These are phyloP conservation scores for Allobates femoralis DNA, from an alignment of 2,797 vertebrate genomes.

Conservation along the genomic window DNA sequence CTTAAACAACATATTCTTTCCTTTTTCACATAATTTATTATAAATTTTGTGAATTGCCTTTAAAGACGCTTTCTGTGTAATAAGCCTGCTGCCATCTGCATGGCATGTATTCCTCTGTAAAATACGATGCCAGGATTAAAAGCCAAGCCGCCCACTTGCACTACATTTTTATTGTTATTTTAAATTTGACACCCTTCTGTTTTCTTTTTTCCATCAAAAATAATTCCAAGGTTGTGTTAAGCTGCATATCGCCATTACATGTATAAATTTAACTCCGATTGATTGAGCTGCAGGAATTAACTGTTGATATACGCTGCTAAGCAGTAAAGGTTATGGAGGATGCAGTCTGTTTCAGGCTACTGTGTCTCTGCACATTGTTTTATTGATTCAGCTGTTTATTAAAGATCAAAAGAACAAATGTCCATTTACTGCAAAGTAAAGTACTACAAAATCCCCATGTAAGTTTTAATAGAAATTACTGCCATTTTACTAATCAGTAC, in stretches of 20 bases:
- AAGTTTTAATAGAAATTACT: conserved; percentile 39
- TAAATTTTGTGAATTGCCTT: conserved; percentile 23
- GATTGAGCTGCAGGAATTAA: conserved; percentile 13
- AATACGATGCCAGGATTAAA: conserved; percentile 39
- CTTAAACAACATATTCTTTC: conserved; percentile 37
- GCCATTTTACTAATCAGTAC: conserved; percentile 47
- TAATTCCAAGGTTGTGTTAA: conserved; percentile 26
- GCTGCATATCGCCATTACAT: conserved; percentile 4
- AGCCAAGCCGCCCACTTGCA: conserved; percentile 50
- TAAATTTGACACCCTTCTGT: conserved; percentile 52
- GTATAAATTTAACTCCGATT: conserved; percentile 22
- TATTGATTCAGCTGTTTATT: conserved; percentile 37
- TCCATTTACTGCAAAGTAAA: conserved; percentile 31
- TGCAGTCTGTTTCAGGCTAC: not conserved
- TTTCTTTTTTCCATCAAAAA: conserved; percentile 29
- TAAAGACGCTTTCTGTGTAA: not conserved
- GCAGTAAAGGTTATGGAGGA: not conserved
- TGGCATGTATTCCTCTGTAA: conserved; percentile 36
- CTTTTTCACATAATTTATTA: conserved; percentile 21
- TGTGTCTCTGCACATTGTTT: not conserved
- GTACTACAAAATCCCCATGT: not conserved
- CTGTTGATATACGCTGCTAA: conserved; percentile 6
- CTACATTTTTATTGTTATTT: conserved; percentile 45
- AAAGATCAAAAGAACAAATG: not conserved
- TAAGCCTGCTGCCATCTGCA: conserved; percentile 46